Conservation (phyloP, 2,113 vertebrate genomes). For the Puma concolor region DNA sequence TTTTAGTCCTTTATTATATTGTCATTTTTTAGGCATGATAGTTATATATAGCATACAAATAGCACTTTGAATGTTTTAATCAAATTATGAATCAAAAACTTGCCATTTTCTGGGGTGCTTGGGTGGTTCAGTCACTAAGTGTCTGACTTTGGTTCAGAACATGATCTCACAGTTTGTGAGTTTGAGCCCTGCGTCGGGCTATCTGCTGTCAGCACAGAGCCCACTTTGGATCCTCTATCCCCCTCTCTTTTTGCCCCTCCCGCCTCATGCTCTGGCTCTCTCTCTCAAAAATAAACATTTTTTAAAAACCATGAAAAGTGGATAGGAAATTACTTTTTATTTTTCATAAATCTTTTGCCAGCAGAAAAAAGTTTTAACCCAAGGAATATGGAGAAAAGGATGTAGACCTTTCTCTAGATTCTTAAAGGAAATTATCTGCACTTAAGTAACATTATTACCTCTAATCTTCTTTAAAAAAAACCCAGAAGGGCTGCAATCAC, state of each 20-base stretch:
- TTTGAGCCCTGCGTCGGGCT: no score
- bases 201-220: no score
- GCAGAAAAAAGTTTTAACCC: not conserved
- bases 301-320: not conserved
- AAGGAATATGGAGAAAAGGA: not conserved
- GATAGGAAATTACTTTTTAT: not conserved
- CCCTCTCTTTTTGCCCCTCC: no score
- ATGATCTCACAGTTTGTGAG: no score
- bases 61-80: not conserved
- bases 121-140: no score
- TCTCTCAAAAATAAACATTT: no score
- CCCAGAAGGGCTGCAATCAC: not conserved
- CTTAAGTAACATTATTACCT: not conserved
- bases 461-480: constrained; percentile 24
- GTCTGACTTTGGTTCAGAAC: no score
- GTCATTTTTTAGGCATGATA: not conserved
- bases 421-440: not conserved
- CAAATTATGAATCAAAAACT: not conserved
- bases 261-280: no score
- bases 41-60: not conserved
- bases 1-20: not conserved
- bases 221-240: no score
- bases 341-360: not conserved
- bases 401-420: not conserved
- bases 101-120: no score